These are phyloP conservation scores for Synergus itoensis DNA, from an alignment of 2,888 invertebrate genomes.

Conservation along the genomic window DNA sequence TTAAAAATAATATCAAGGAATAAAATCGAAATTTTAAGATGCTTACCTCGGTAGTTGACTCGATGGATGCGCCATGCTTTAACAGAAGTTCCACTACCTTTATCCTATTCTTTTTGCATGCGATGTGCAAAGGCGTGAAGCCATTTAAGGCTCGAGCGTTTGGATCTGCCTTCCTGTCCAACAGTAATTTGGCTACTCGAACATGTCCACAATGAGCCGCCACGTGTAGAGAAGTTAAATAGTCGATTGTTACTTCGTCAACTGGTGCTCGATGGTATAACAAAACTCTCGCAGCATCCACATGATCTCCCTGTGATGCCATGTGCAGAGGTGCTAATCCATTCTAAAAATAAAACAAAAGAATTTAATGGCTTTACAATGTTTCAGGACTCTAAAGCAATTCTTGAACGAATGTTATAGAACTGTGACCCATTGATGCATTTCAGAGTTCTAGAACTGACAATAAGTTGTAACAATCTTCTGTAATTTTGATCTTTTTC, in stretches of 20 bases:
- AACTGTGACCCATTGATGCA: no score
- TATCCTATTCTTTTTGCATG: constrained; percentile 98
- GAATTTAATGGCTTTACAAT: neutral
- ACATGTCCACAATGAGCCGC: constrained; percentile 97
- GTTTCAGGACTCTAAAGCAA: no score
- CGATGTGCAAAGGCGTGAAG: constrained; percentile 98
- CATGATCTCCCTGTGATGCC: constrained; percentile 99
- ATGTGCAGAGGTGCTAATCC: constrained; percentile 98
- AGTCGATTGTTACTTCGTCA: constrained; percentile 99
- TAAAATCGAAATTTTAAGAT: neutral
- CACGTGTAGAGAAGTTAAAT: constrained; percentile 97
- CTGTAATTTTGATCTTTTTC: neutral
- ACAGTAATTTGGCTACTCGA: constrained; percentile 92
- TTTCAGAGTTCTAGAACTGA: no score
- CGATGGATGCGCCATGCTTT: constrained; percentile 93
- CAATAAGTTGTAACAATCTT: no score
- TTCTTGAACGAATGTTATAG: no score
- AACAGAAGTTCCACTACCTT: constrained; percentile 97
- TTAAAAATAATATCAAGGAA: neutral
- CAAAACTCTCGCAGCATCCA: constrained; percentile 95
- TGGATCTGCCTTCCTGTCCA: constrained; percentile 97
- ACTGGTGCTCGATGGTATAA: constrained; percentile 97
- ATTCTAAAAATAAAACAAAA: constrained; percentile 80
- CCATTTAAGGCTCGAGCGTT: constrained; percentile 98
- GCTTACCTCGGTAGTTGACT: constrained; percentile 85